Evolutionary conservation across 1,140 invertebrate species (phyloP).

Genomic region (Scaptomyza montana): DNA sequence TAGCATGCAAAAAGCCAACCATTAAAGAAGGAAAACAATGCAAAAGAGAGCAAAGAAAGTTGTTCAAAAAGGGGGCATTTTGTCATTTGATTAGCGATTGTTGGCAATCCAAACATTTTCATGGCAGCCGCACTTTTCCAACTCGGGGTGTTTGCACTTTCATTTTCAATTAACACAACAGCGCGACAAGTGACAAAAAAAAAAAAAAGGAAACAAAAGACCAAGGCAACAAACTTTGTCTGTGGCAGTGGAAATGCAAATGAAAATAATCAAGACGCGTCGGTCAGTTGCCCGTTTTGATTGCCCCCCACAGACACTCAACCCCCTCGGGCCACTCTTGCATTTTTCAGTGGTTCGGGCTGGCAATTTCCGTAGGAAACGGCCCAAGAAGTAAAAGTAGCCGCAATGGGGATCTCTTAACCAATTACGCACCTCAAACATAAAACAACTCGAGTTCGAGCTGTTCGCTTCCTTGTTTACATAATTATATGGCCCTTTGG

Average conservation of each 20-base stretch:
- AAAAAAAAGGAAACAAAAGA: constrained; percentile 48
- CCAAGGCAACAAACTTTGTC: constrained; percentile 58
- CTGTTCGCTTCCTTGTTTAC: constrained; percentile 58
- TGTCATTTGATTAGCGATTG: constrained; percentile 72
- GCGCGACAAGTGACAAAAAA: constrained; percentile 42
- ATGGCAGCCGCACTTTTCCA: constrained; percentile 24
- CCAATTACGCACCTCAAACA: constrained; percentile 35
- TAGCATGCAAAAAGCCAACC: constrained; percentile 35
- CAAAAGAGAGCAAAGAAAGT: constrained; percentile 39
- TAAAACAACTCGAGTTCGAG: constrained; percentile 31
- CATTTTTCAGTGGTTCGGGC: background rate
- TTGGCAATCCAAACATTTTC: constrained; percentile 46
- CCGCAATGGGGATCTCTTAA: background rate
- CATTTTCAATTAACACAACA: constrained; percentile 71
- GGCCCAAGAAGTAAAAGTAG: constrained; percentile 45
- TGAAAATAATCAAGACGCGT: constrained; percentile 9
- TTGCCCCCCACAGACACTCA: background rate
- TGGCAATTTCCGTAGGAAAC: constrained; percentile 54
- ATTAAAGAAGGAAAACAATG: constrained; percentile 11
- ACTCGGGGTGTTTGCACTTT: constrained; percentile 67
- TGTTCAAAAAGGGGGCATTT: constrained; percentile 41
- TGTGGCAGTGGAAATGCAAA: constrained; percentile 17
- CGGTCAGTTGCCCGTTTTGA: constrained; percentile 32
- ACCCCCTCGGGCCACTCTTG: background rate
- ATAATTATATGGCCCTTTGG: constrained; percentile 53